Conservation (phyloP, 2,888 invertebrate genomes). For the Trichogramma evanescens region DNA sequence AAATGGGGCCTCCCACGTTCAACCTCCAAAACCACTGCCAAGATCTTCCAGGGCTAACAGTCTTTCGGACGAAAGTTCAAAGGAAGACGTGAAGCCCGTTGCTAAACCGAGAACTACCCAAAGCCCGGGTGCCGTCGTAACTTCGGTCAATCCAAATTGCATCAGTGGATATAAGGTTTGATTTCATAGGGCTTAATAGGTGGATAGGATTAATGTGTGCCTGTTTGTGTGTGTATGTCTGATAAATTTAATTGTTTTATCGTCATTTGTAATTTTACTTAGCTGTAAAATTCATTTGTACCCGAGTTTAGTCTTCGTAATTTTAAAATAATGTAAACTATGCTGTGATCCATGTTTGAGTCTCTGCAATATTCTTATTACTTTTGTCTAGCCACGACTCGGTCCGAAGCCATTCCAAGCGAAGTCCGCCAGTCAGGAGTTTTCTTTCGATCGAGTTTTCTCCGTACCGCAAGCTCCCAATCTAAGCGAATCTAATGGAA, state of each 20-base stretch:
- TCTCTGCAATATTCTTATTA: conserved; percentile 2
- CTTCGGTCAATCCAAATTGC: conserved; percentile 53
- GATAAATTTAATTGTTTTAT: no score
- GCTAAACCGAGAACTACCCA: conserved; percentile 65
- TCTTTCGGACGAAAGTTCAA: conserved; percentile 65
- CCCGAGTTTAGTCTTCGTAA: conserved; percentile 5
- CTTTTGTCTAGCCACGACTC: conserved; percentile 63
- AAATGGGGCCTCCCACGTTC: conserved; percentile 45
- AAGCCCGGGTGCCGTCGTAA: conserved; percentile 52
- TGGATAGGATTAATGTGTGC: no score
- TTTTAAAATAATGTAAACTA: background rate
- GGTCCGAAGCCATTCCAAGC: conserved; percentile 83
- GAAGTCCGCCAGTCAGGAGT: conserved; percentile 64
- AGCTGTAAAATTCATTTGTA: background rate
- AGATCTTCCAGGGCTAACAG: conserved; percentile 66
- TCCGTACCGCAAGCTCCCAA: conserved; percentile 68
- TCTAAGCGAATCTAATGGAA: conserved; percentile 39
- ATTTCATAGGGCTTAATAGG: background rate
- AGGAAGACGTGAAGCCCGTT: conserved; percentile 60
- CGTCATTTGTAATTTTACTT: background rate
- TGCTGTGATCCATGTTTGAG: no score
- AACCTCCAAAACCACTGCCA: conserved; percentile 75
- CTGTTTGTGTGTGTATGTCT: no score
- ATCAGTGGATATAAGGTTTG: conserved; percentile 71
- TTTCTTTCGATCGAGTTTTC: conserved; percentile 75